A percentile compares a stretch with the other conserved stretches of the same genome.
phyloP scores from a whole-genome alignment of 2,113 vertebrate species.

The Rallus limicola region DNA sequence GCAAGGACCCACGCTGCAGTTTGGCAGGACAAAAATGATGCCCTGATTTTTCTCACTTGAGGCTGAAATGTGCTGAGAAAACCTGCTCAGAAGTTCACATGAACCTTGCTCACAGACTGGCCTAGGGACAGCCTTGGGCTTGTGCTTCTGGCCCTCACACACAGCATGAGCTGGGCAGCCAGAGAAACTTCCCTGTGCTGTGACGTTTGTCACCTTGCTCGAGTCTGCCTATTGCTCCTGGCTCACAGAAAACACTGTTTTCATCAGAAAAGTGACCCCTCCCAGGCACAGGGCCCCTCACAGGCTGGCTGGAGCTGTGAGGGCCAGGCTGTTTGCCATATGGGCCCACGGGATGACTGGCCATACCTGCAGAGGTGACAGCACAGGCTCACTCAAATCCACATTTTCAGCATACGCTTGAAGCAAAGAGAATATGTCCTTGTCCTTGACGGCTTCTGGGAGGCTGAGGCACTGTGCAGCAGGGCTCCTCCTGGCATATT shows the following conservation, averaged over 20 bases:
- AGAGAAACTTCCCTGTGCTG: background rate
- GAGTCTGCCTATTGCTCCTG: background rate
- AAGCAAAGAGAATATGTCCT: conserved; percentile 72
- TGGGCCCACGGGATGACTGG: fast-evolving
- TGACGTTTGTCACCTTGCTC: background rate
- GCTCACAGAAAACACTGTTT: background rate
- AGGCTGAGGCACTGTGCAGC: conserved; percentile 32
- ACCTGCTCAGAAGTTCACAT: background rate
- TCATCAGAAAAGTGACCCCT: background rate
- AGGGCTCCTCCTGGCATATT: conserved; percentile 63
- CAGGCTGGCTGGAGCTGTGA: background rate
- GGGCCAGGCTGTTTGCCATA: background rate
- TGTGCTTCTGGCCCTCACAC: background rate
- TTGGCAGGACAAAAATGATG: background rate
- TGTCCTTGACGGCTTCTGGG: conserved; percentile 54
- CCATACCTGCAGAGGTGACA: conserved; percentile 68
- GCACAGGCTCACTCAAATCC: conserved; percentile 69
- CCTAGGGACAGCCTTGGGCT: background rate
- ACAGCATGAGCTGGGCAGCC: background rate
- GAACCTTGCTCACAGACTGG: background rate
- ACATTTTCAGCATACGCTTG: conserved; percentile 71
- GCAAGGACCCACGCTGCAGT: background rate
- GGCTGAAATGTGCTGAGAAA: background rate
- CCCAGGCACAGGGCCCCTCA: background rate
- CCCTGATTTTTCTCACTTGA: background rate